phyloP scores from a whole-genome alignment of 2,888 invertebrate genomes.

The Subacronicta megacephala region DNA sequence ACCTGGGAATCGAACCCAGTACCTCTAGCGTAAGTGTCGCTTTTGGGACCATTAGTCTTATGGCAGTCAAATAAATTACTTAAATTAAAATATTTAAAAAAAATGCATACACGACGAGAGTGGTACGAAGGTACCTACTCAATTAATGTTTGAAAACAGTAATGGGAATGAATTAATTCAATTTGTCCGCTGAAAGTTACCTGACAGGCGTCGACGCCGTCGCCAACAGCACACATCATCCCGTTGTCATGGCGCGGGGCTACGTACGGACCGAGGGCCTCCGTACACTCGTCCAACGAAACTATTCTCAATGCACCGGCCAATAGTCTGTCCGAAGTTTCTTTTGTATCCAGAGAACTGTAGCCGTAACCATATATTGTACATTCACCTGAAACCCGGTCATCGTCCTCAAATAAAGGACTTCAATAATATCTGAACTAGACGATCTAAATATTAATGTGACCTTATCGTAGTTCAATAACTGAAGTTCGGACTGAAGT shows the following conservation, averaged over 20 bases:
- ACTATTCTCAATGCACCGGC: slow-evolving; percentile 73
- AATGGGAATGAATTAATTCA: slow-evolving; percentile 20
- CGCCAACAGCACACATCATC: slow-evolving; percentile 83
- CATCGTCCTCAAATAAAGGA: slow-evolving; percentile 17
- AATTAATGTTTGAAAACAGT: too few relatives aligned
- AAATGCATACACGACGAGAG: too few relatives aligned
- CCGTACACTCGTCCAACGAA: slow-evolving; percentile 77
- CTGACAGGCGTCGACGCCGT: slow-evolving; percentile 81
- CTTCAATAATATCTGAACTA: slow-evolving; percentile 40
- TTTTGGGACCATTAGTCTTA: too few relatives aligned
- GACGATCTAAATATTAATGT: slow-evolving; percentile 45
- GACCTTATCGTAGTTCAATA: slow-evolving; percentile 28
- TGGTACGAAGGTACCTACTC: too few relatives aligned
- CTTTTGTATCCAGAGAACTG: slow-evolving; percentile 54
- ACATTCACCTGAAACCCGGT: slow-evolving; percentile 75
- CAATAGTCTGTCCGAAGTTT: slow-evolving; percentile 67
- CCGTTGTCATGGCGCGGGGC: slow-evolving; percentile 75
- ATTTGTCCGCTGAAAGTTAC: slow-evolving; percentile 58
- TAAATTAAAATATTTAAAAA: too few relatives aligned
- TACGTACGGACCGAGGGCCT: slow-evolving; percentile 68
- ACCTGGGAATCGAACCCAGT: too few relatives aligned
- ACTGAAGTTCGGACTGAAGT: too few relatives aligned
- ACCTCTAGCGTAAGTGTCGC: too few relatives aligned
- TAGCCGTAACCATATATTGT: slow-evolving; percentile 81
- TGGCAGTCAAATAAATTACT: too few relatives aligned